Evolutionary conservation across 1,140 invertebrate species (phyloP), one percentile per base, ranked within the genome.

Genomic region (Listronotus bonariensis): DNA sequence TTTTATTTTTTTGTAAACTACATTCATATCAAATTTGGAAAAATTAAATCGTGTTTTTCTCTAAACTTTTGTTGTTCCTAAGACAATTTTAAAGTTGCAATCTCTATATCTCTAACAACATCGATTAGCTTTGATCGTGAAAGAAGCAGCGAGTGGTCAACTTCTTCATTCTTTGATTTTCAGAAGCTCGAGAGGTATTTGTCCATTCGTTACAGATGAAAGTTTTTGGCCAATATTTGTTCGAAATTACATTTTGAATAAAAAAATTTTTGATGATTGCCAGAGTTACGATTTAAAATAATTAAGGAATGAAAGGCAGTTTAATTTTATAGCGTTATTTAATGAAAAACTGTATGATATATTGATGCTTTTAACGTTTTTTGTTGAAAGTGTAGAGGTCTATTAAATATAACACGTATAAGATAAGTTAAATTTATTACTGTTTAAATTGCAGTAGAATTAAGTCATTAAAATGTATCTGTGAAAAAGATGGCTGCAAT

Each of bases 221-320:
- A 48, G 26, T 58, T 58, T 58, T 58, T 58, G 42, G 56, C 14
- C 45, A 14, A 58, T 58, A 58, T 58, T 48, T 58, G 42, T 36
- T 40, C 31, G 34, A 58, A 58, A 58, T 58, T 58, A 56, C 54
- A 18, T 43, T 40, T 31, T 43, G 26, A 31, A 58, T 48, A 58
- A 58, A 58, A 58, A 58, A 58, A n/a, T 18, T 14, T 31, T 45
- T 34, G 41, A 34, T 20, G 56, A 58, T 58, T 38, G 18, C 3
- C n/a, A 31, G 32, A 53, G 26, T 11, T 53, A 53, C 32, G 34
- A 17, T 15, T 31, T 17, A 17, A 31, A 36, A n/a, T 14, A 12
- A 48, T 18, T 31, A 40, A 36, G 32, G 41, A 48, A 58, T 48
- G 42, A 36, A 20, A 18, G 48, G 48, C 31, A 43, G 56, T 58